Conservation (phyloP, 2,888 invertebrate genomes). For the Digitonthophagus gazella region DNA sequence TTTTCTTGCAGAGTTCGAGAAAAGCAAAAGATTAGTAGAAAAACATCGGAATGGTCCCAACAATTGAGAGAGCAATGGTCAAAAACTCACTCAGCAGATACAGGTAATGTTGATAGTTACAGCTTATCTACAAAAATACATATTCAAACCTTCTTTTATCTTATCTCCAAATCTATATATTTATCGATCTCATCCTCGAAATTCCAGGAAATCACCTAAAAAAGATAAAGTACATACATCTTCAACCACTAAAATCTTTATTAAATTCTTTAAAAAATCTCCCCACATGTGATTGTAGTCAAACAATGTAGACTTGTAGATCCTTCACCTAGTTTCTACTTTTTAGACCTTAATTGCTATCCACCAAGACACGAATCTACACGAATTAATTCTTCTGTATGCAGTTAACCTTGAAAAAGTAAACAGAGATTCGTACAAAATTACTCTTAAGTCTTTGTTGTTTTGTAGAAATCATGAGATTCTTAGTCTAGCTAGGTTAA, state of each 20-base stretch:
- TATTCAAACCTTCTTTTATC: too few relatives aligned
- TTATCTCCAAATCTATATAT: too few relatives aligned
- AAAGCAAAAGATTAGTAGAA: constrained; percentile 53
- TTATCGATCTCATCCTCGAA: too few relatives aligned
- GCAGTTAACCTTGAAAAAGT: not conserved
- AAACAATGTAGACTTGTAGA: too few relatives aligned
- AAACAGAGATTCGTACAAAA: not conserved
- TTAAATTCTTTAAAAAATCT: too few relatives aligned
- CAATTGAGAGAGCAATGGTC: constrained; percentile 64
- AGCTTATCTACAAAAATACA: constrained; percentile 20
- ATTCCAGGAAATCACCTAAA: too few relatives aligned
- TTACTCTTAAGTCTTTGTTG: not conserved
- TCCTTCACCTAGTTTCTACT: too few relatives aligned
- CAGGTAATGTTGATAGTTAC: too few relatives aligned
- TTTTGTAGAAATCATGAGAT: not conserved
- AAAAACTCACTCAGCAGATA: constrained; percentile 47
- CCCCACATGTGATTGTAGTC: too few relatives aligned
- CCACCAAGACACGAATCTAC: too few relatives aligned
- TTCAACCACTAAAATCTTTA: too few relatives aligned
- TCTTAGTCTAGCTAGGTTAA: not conserved
- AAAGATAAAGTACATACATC: too few relatives aligned
- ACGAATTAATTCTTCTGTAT: not conserved
- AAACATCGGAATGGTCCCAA: constrained; percentile 62
- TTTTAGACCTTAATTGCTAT: not conserved
- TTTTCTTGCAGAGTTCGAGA: constrained; percentile 55